Evolutionary conservation across 2,797 vertebrate species (phyloP).

Genomic region (Gymnopithys bicolor): DNA sequence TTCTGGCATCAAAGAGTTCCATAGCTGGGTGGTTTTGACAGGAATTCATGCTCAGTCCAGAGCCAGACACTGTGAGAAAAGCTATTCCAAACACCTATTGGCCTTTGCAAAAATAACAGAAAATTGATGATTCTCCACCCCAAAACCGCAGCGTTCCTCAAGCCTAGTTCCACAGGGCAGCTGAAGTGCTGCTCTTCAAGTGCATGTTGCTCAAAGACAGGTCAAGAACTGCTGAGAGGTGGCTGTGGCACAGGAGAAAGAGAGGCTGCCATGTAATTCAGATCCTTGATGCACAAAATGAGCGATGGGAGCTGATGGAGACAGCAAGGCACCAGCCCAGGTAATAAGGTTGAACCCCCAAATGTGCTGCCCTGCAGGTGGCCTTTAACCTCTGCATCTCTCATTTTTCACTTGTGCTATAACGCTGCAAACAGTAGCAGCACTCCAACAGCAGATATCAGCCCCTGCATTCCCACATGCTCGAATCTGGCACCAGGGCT

Average conservation of each 20-base stretch:
- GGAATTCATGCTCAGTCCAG: not conserved
- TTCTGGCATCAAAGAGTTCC: not conserved
- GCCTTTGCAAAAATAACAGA: constrained; percentile 21
- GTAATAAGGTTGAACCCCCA: not conserved
- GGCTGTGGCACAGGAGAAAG: not conserved
- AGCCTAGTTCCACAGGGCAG: not conserved
- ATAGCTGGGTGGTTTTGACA: constrained; percentile 6
- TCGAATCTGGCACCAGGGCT: not conserved
- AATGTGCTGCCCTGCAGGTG: not conserved
- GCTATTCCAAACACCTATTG: not conserved
- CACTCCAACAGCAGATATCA: not conserved
- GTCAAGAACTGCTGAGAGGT: not conserved
- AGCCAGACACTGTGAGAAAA: not conserved
- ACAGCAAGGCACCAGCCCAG: not conserved
- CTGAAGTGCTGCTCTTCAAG: not conserved
- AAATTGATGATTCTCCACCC: not conserved
- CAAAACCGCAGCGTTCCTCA: not conserved
- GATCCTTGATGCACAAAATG: not conserved
- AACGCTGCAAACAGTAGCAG: not conserved
- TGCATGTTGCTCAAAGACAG: not conserved
- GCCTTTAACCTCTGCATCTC: not conserved
- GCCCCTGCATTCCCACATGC: not conserved
- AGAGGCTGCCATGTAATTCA: not conserved
- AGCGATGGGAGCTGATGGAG: not conserved
- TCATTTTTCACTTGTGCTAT: not conserved